Evolutionary conservation across 53 echinoderm and acorn worm species (phyloP).

Genomic region (Paelopatides confundens): DNA sequence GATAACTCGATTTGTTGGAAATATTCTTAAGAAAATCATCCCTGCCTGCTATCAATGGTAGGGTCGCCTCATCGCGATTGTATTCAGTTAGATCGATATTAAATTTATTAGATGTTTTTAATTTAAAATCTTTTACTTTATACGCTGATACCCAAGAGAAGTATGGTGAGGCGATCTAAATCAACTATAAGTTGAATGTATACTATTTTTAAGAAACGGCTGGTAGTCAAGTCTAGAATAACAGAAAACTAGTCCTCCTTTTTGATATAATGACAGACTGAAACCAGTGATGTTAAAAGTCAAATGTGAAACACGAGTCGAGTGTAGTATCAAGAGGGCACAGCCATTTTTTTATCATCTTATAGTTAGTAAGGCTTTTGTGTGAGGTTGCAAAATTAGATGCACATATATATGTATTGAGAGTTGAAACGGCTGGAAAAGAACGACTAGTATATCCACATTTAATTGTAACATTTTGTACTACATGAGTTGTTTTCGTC

Average conservation of each 20-base stretch:
- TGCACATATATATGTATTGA: no score
- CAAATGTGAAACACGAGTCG: neutral
- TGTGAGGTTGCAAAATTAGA: no score
- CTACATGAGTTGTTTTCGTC: no score
- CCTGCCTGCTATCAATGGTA: constrained; percentile 5
- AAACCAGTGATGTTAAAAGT: neutral
- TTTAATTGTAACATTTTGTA: no score
- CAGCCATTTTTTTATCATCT: no score
- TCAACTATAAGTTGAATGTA: neutral
- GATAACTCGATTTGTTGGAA: constrained; percentile 13
- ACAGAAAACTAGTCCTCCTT: neutral
- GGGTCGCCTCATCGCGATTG: neutral
- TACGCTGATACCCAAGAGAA: no score
- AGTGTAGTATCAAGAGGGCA: no score
- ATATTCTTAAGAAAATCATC: constrained; percentile 11
- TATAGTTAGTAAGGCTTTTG: no score
- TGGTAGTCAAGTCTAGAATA: neutral
- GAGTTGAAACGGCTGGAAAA: no score
- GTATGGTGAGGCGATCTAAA: neutral
- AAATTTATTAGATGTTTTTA: constrained; percentile 25
- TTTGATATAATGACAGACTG: neutral
- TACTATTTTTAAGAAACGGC: neutral
- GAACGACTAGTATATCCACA: no score
- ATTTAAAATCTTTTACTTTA: neutral
- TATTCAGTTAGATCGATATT: neutral